A percentile compares a stretch with the other conserved stretches of the same genome.
These are phyloP conservation scores for Atherinomorus stipes DNA, from an alignment of 2,113 vertebrate species.

Conservation along the genomic window DNA sequence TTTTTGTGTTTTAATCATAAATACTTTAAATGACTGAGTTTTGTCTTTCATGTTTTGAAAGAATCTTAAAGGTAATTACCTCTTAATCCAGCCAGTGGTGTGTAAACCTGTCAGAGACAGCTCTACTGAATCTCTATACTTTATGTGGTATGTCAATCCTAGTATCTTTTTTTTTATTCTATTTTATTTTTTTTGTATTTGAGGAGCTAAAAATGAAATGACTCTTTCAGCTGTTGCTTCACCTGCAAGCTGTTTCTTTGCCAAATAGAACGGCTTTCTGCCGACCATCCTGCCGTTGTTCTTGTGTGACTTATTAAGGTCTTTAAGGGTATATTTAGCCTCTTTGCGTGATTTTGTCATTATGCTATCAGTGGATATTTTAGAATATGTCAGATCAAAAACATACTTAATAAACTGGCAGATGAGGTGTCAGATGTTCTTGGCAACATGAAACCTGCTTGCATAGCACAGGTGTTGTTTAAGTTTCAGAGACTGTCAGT, in stretches of 20 bases:
- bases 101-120: background rate
- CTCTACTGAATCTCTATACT: background rate
- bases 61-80: background rate
- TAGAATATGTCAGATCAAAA: constrained; percentile 56
- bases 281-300: constrained; percentile 38
- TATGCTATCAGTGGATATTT: constrained; percentile 66
- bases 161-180: background rate
- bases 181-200: background rate
- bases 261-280: constrained; percentile 28
- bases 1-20: no score
- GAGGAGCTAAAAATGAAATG: constrained; percentile 22
- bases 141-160: background rate
- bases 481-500: constrained; percentile 30
- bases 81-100: background rate
- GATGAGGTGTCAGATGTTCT: constrained; percentile 62
- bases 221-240: constrained; percentile 22
- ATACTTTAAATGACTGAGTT: no score
- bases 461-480: constrained; percentile 27
- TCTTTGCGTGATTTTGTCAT: constrained; percentile 43
- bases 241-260: constrained; percentile 31
- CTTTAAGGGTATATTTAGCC: constrained; percentile 70
- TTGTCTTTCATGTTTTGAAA: background rate
- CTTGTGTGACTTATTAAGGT: constrained; percentile 70
- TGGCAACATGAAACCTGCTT: constrained; percentile 46
- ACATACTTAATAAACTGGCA: constrained; percentile 68